Conservation (phyloP, 2,113 vertebrate genomes). For the Psittacus erithacus region DNA sequence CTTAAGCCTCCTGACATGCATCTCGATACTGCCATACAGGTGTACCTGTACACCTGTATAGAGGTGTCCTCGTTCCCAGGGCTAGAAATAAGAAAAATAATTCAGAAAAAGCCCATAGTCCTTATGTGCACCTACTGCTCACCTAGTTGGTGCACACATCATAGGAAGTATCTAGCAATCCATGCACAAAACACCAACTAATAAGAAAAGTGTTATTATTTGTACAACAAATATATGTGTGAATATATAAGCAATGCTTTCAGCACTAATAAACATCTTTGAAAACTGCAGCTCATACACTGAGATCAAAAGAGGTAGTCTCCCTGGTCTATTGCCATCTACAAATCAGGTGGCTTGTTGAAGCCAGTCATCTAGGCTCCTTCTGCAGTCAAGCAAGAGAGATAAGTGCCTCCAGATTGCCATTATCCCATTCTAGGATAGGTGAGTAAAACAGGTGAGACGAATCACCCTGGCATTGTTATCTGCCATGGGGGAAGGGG, state of each 20-base stretch:
- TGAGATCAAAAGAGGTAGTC: not conserved
- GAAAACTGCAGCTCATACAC: not conserved
- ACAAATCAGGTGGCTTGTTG: not conserved
- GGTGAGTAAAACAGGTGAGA: slow-evolving; percentile 54
- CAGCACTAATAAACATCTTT: not conserved
- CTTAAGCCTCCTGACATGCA: not conserved
- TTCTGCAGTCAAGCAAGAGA: slow-evolving; percentile 8
- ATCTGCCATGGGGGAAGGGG: not conserved
- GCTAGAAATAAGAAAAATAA: not conserved
- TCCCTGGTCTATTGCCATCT: not conserved
- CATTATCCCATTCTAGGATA: slow-evolving; percentile 43
- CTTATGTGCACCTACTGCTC: not conserved
- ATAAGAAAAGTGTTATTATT: not conserved
- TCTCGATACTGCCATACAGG: fast-evolving
- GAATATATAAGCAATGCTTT: not conserved
- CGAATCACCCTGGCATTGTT: slow-evolving; percentile 7
- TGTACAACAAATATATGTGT: not conserved
- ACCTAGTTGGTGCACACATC: fast-evolving
- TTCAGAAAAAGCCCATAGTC: fast-evolving
- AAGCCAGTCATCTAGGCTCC: slow-evolving; percentile 50
- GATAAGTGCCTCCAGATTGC: slow-evolving; percentile 47
- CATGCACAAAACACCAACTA: not conserved
- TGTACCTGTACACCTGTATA: not conserved
- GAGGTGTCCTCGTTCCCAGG: not conserved
- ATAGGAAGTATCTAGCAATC: not conserved